A percentile compares a stretch with the other conserved stretches of the same genome.
phyloP scores from a whole-genome alignment of 2,113 vertebrate species.

The Bos javanicus region DNA sequence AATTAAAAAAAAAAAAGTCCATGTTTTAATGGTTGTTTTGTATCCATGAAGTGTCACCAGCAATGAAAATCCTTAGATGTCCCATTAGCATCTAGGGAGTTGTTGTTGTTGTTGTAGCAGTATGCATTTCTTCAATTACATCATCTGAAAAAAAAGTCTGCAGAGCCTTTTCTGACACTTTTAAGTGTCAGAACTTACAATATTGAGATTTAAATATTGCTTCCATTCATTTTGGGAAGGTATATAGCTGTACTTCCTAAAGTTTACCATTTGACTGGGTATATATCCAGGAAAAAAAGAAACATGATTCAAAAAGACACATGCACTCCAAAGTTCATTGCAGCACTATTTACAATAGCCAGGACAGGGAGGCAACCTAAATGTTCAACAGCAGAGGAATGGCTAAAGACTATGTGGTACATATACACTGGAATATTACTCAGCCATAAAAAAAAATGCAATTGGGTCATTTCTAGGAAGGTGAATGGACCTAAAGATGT shows the following conservation, averaged over 20 bases:
- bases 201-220: neutral
- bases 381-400: neutral
- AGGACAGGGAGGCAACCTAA: neutral
- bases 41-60: neutral
- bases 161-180: neutral
- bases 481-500: neutral
- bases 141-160: neutral
- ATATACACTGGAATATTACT: neutral
- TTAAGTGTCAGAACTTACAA: neutral
- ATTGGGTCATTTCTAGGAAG: neutral
- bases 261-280: neutral
- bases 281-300: neutral
- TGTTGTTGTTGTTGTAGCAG: neutral
- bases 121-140: neutral
- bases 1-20: neutral
- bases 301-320: neutral
- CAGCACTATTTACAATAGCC: neutral
- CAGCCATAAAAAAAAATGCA: neutral
- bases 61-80: neutral
- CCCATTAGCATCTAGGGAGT: neutral
- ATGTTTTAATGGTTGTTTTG: neutral
- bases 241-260: neutral
- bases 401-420: neutral
- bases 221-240: neutral
- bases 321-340: neutral